Evolutionary conservation across 2,888 invertebrate genomes (phyloP).

Genomic region (Cabera pusaria): DNA sequence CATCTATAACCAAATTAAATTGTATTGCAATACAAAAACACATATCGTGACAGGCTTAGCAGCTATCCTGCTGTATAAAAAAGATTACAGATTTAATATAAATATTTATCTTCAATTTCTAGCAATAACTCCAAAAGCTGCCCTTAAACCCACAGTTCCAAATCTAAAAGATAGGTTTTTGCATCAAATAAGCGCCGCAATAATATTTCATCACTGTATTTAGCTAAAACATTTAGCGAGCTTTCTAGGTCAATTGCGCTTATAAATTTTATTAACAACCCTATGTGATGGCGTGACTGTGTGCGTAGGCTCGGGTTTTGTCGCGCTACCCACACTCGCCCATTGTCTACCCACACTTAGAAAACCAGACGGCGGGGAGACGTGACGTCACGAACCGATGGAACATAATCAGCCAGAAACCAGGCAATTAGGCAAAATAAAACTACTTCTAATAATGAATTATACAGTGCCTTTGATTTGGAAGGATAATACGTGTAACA

Average conservation of each 20-base stretch:
- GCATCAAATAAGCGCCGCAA: conserved; percentile 11
- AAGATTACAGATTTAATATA: too few species aligned
- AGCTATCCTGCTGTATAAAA: too few species aligned
- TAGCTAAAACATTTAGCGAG: conserved; percentile 19
- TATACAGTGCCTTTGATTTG: too few species aligned
- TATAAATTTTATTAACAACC: conserved; percentile 32
- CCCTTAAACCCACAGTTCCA: too few species aligned
- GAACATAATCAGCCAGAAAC: conserved; percentile 25
- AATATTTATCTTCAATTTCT: too few species aligned
- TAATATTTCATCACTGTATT: conserved; percentile 20
- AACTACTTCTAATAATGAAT: too few species aligned
- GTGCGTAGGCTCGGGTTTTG: conserved; percentile 73
- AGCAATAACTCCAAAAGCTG: too few species aligned
- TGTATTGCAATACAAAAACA: too few species aligned
- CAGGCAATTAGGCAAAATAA: conserved; percentile 51
- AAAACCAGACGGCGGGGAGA: conserved; percentile 50
- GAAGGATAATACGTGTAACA: too few species aligned
- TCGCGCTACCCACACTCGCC: conserved; percentile 59
- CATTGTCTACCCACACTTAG: conserved; percentile 68
- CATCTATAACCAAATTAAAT: too few species aligned
- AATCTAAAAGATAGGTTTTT: conserved; percentile 17
- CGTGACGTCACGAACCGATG: conserved; percentile 63
- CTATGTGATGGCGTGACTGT: conserved; percentile 39
- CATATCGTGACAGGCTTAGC: too few species aligned
- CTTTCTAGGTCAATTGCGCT: conserved; percentile 27